Evolutionary conservation across 2,797 vertebrate species (phyloP), one percentile per base, ranked within the genome.

Genomic region (Tenualosa ilisha): DNA sequence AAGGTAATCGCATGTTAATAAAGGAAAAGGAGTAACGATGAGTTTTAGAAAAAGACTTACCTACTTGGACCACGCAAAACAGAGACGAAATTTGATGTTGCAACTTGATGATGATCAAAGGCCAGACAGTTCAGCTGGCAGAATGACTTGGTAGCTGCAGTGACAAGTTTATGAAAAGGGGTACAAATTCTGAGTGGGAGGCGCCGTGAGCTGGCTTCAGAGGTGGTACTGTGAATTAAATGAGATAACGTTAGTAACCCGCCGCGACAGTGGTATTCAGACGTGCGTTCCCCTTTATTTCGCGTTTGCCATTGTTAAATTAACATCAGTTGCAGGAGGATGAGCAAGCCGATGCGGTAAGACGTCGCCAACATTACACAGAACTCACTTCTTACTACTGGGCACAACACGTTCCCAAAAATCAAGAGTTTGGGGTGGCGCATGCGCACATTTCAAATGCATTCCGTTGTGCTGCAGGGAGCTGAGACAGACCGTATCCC

Each of bases 211-310:
- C 37, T 79, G 72, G 72, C 17, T 79, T 79, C 72, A 46, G 72
- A 79, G 72, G 72, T 79, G 72, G 72, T 79, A 79, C 72, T 43
- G 72, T 75, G 68, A 46, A 79, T 79, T 79, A 79, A 43, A 79
- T 40, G 72, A 79, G 72, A 79, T 75, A 46, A 9, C 50, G 7
- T 51, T 51, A 79, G 54, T 5, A 20, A 79, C 72, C 40, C 40
- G 40, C 72, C 72, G 17, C 72, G 40, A 79, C 72, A 43, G 17
- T 22, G 72, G 72, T 79, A 8, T 79, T 79, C 72, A 79, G 40
- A 15, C 1, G 6, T 79, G 20, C 72, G 22, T 79, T 17, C 20
- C 4, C 72, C 17, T 17, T 37, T 17, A 79, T 79, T 20, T 4
- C 40, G 20, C 40, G 6, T 79, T 11, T 79, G 40, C 40, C 72